Percentiles rank a stretch among this genome's conserved stretches.
phyloP scores from a whole-genome alignment of 2,888 invertebrate species.

The Seladonia tumulorum region DNA sequence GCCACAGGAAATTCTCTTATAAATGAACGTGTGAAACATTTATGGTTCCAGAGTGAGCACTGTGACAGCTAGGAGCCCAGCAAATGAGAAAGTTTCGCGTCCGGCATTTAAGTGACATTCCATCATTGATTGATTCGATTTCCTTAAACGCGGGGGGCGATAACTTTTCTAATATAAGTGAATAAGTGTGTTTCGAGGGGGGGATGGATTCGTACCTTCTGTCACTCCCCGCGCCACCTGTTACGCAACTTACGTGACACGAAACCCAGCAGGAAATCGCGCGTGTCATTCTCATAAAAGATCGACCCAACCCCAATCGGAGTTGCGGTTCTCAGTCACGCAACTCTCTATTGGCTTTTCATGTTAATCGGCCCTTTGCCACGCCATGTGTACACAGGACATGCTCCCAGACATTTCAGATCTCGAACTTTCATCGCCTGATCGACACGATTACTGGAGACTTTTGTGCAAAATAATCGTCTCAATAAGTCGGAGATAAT shows the following conservation, averaged over 20 bases:
- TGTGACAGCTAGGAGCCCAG: not conserved
- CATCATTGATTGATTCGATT: constrained; percentile 59
- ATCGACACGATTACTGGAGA: no score
- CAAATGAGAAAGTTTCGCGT: constrained; percentile 49
- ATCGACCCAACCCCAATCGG: constrained; percentile 32
- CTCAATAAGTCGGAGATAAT: no score
- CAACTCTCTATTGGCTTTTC: constrained; percentile 37
- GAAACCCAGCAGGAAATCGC: constrained; percentile 50
- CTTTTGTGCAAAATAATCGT: no score
- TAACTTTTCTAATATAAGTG: constrained; percentile 74
- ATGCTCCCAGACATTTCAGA: not conserved
- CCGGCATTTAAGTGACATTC: constrained; percentile 16
- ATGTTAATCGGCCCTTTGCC: constrained; percentile 36
- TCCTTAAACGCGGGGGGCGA: constrained; percentile 39
- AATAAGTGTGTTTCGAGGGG: constrained; percentile 50
- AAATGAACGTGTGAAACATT: not conserved
- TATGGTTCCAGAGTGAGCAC: not conserved
- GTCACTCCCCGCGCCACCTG: constrained; percentile 63
- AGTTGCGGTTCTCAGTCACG: constrained; percentile 41
- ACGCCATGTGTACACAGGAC: constrained; percentile 11
- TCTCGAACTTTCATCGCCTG: not conserved
- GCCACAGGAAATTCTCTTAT: not conserved
- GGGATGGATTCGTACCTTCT: constrained; percentile 22
- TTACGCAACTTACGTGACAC: constrained; percentile 69
- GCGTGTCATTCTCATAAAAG: constrained; percentile 62